Evolutionary conservation across 2,113 vertebrate species (phyloP).

Genomic region (Phasianus colchicus): DNA sequence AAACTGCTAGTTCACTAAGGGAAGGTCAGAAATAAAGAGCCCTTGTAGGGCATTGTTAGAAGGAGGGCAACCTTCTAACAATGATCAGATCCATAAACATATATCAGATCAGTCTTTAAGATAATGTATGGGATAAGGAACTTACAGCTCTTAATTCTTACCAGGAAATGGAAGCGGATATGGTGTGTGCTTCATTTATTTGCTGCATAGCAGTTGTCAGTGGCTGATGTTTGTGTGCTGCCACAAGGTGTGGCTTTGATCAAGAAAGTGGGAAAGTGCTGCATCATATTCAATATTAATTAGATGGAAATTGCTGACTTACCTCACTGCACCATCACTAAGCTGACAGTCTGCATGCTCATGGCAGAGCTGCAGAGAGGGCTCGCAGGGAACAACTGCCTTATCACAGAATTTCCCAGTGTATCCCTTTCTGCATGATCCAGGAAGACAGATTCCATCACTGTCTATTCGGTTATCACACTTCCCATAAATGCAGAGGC

Average conservation of each 20-base stretch:
- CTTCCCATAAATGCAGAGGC: conserved; percentile 83
- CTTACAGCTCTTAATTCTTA: background rate
- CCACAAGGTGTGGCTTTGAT: background rate
- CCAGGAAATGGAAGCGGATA: background rate
- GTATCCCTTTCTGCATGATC: conserved; percentile 80
- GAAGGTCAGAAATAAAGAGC: background rate
- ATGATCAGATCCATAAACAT: background rate
- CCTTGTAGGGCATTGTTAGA: background rate
- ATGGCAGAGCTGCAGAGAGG: conserved; percentile 82
- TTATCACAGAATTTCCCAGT: conserved; percentile 83
- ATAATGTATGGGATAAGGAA: no score
- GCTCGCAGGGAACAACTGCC: conserved; percentile 75
- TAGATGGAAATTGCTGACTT: conserved; percentile 17
- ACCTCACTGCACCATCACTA: conserved; percentile 78
- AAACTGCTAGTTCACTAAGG: background rate
- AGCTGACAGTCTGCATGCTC: conserved; percentile 86
- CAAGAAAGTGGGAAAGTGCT: background rate
- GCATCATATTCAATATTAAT: background rate
- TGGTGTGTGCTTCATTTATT: background rate
- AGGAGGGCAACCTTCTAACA: background rate
- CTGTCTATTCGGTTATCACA: conserved; percentile 86
- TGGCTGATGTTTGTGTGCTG: background rate
- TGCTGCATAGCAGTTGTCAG: background rate
- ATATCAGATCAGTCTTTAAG: background rate
- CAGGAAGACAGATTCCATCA: conserved; percentile 80